These are phyloP conservation scores for Thamnophis elegans DNA, from an alignment of 2,797 vertebrate genomes.

Conservation along the genomic window DNA sequence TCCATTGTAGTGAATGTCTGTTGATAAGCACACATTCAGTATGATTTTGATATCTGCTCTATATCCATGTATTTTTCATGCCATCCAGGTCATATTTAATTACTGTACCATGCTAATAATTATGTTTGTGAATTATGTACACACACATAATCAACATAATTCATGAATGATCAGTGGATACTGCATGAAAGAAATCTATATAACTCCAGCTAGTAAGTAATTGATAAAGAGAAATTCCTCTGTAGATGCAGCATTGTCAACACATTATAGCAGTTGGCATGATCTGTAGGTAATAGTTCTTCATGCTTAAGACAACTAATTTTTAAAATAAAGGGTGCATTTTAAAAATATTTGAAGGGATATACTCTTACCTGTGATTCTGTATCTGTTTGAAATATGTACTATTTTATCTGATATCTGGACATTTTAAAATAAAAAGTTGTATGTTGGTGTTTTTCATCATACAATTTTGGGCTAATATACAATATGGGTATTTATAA, in stretches of 20 bases:
- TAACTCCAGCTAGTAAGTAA: background rate
- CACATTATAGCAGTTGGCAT: too few species aligned
- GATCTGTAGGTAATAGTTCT: background rate
- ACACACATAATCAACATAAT: background rate
- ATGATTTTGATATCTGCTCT: background rate
- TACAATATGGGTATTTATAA: slow-evolving; percentile 13
- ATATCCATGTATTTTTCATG: background rate
- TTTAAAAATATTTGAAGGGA: background rate
- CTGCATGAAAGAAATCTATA: background rate
- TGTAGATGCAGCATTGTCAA: background rate
- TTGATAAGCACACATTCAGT: background rate
- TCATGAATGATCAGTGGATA: background rate
- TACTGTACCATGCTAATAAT: background rate
- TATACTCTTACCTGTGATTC: background rate
- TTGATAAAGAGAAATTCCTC: background rate
- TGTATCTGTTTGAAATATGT: background rate
- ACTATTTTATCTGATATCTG: slow-evolving; percentile 40
- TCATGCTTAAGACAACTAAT: background rate
- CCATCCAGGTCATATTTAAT: background rate
- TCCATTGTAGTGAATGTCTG: background rate
- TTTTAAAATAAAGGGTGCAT: background rate
- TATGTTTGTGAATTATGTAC: background rate
- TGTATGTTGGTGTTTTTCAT: slow-evolving; percentile 42
- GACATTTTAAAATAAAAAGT: slow-evolving; percentile 36
- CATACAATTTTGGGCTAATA: slow-evolving; percentile 16